phyloP scores from a whole-genome alignment of 1,140 invertebrate species.

The Papilio dardanus region DNA sequence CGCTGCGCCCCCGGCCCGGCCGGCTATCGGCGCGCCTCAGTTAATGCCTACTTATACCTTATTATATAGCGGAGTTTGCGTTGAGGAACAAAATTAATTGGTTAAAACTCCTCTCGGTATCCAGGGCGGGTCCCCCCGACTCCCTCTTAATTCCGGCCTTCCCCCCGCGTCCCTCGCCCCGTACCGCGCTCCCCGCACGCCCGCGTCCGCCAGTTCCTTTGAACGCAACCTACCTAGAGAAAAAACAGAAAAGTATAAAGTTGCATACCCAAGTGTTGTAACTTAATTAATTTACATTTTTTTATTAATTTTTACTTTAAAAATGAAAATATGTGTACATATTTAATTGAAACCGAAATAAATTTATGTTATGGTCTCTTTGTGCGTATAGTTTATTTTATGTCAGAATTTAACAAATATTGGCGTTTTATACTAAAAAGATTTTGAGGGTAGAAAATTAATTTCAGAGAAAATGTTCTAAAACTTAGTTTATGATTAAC shows the following conservation, averaged over 20 bases:
- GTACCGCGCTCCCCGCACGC: constrained; percentile 47
- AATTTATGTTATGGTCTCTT: background rate
- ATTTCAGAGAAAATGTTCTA: no score
- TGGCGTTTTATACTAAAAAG: no score
- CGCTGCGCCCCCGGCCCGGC: constrained; percentile 73
- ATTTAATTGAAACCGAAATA: constrained; percentile 1
- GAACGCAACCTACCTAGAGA: constrained; percentile 80
- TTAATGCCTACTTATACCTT: constrained; percentile 83
- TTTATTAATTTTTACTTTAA: background rate
- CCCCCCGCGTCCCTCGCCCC: constrained; percentile 58
- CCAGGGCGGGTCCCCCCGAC: constrained; percentile 76
- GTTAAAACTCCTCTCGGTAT: constrained; percentile 84
- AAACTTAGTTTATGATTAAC: no score
- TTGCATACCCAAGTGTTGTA: constrained; percentile 67
- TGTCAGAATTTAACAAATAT: background rate
- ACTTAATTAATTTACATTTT: constrained; percentile 65
- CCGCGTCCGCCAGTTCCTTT: constrained; percentile 76
- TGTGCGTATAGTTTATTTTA: background rate
- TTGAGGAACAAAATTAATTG: constrained; percentile 84
- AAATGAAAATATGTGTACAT: background rate
- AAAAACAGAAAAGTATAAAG: constrained; percentile 81
- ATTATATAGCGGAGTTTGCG: constrained; percentile 83
- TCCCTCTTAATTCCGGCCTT: constrained; percentile 77
- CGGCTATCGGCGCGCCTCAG: constrained; percentile 80
- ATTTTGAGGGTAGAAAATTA: no score